phyloP scores from a whole-genome alignment of 1,140 invertebrate species.

The Drosophila setifemur region DNA sequence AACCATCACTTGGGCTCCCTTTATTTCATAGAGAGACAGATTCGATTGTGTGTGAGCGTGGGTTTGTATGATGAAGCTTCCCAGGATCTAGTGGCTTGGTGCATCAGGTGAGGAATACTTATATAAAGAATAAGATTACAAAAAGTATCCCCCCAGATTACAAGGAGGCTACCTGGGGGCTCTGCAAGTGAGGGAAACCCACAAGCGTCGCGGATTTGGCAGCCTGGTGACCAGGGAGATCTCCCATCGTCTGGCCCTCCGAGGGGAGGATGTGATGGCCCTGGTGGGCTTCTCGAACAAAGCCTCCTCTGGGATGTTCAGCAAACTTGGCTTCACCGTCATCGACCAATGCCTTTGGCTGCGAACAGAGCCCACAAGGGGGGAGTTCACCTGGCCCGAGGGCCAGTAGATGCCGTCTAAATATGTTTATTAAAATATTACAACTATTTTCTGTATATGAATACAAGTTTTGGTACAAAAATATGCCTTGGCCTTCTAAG shows the following conservation, averaged over 20 bases:
- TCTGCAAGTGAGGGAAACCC: slow-evolving; percentile 67
- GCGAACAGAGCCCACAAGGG: slow-evolving; percentile 24
- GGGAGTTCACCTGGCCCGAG: slow-evolving; percentile 45
- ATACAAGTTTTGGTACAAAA: slow-evolving; percentile 75
- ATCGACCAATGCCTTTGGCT: slow-evolving; percentile 70
- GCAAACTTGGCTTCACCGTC: slow-evolving; percentile 73
- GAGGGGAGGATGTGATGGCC: slow-evolving; percentile 75
- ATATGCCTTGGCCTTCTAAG: slow-evolving; percentile 40
- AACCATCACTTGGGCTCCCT: slow-evolving; percentile 71
- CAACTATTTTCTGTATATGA: slow-evolving; percentile 57
- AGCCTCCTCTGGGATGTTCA: slow-evolving; percentile 67
- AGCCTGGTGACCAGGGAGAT: slow-evolving; percentile 69
- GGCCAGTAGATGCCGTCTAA: slow-evolving; percentile 46
- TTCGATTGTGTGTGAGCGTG: slow-evolving; percentile 58
- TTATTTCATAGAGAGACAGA: slow-evolving; percentile 66
- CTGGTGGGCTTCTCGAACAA: slow-evolving; percentile 63
- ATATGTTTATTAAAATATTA: slow-evolving; percentile 56
- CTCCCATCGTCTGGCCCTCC: slow-evolving; percentile 58
- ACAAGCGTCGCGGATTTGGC: slow-evolving; percentile 79
- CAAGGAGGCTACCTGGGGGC: slow-evolving; percentile 81
- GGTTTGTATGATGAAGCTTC: slow-evolving; percentile 48
- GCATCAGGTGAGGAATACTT: slow-evolving; percentile 48
- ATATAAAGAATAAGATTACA: not conserved
- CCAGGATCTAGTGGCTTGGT: slow-evolving; percentile 69
- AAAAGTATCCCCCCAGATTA: not conserved